Percentiles rank a stretch among this genome's conserved stretches.
Evolutionary conservation across 2,888 invertebrate genomes (phyloP).

Genomic region (Caprella mutica): DNA sequence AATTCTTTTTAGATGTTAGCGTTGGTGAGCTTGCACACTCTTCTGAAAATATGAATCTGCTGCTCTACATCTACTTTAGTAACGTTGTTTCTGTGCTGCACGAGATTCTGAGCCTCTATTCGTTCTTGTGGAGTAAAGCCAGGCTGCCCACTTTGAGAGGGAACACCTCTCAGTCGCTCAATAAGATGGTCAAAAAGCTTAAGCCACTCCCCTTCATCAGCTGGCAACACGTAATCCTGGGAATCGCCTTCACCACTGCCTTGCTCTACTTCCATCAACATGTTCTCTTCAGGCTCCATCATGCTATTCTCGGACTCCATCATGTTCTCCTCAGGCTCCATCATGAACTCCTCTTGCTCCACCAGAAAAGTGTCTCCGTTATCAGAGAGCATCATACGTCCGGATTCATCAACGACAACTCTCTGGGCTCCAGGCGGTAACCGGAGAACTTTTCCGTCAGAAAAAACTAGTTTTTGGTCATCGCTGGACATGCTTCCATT

Average conservation of each 20-base stretch:
- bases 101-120: constrained; percentile 19
- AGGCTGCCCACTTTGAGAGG: constrained; percentile 8
- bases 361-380: too few species aligned
- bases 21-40: constrained; percentile 27
- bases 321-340: too few species aligned
- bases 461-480: too few species aligned
- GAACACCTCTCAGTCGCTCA: constrained; percentile 2
- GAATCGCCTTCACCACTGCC: constrained; percentile 18
- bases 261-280: not conserved
- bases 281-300: too few species aligned
- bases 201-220: constrained; percentile 32
- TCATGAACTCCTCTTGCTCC: too few species aligned
- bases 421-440: too few species aligned
- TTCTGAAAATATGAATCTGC: constrained; percentile 31
- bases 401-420: too few species aligned
- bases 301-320: too few species aligned
- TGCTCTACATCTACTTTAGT: constrained; percentile 21
- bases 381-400: too few species aligned
- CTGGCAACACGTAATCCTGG: constrained; percentile 31
- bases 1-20: constrained; percentile 25
- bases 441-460: too few species aligned
- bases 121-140: constrained; percentile 21
- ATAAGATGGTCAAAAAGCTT: constrained; percentile 29
- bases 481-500: too few species aligned
- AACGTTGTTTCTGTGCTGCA: constrained; percentile 25